A percentile compares a stretch with the other conserved stretches of the same genome.
phyloP scores from a whole-genome alignment of 2,888 invertebrate species.

The Halictus quadricinctus region DNA sequence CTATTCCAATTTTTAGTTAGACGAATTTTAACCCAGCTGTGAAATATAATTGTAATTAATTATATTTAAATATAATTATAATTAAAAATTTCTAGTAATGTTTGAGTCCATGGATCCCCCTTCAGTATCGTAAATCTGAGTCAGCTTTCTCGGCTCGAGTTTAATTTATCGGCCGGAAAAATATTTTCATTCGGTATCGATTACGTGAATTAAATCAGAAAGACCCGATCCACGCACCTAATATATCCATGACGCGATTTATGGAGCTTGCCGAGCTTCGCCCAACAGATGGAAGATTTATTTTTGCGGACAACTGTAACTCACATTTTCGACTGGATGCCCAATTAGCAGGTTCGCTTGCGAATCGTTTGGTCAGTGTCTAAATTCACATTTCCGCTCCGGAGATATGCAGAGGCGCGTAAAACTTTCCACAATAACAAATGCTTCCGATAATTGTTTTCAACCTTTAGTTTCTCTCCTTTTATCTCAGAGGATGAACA shows the following conservation, averaged over 20 bases:
- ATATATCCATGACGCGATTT: background rate
- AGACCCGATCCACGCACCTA: too few relatives aligned
- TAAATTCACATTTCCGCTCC: background rate
- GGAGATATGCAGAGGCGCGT: background rate
- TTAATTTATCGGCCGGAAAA: too few relatives aligned
- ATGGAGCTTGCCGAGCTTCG: background rate
- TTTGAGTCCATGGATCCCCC: too few relatives aligned
- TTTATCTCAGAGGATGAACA: background rate
- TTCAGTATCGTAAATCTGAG: too few relatives aligned
- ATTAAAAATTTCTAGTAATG: too few relatives aligned
- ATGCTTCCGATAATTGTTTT: background rate
- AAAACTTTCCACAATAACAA: background rate
- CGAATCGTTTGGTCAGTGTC: constrained; percentile 19
- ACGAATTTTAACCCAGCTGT: too few relatives aligned
- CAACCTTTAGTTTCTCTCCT: background rate
- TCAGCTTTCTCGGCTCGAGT: too few relatives aligned
- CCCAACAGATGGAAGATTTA: background rate
- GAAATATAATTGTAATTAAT: too few relatives aligned
- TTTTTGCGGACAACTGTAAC: constrained; percentile 32
- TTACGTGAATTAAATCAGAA: too few relatives aligned
- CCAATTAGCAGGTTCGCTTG: constrained; percentile 40
- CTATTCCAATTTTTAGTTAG: too few relatives aligned
- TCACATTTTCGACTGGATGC: constrained; percentile 23
- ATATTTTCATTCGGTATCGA: too few relatives aligned
- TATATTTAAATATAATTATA: too few relatives aligned